Percentiles rank a stretch among this genome's conserved stretches.
These are phyloP conservation scores for Gymnorhina tibicen DNA, from an alignment of 2,113 vertebrate genomes.

Conservation along the genomic window DNA sequence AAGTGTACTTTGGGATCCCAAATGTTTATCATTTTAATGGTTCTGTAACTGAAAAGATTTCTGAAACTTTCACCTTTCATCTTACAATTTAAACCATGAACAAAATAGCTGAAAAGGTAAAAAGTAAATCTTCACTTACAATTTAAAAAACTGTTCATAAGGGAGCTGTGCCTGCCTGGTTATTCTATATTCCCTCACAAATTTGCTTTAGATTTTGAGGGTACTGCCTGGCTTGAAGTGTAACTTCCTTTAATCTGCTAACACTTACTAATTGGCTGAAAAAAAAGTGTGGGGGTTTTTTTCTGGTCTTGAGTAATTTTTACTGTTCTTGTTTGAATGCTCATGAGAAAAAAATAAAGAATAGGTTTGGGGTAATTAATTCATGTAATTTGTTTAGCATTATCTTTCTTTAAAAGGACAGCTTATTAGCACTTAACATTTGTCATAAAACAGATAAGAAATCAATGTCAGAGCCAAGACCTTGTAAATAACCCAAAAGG, in stretches of 20 bases:
- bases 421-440: conserved; percentile 46
- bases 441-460: conserved; percentile 52
- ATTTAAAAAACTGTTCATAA: neutral
- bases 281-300: rapidly evolving
- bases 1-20: conserved; percentile 58
- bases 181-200: neutral
- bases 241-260: neutral
- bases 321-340: neutral
- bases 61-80: conserved; percentile 7
- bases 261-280: neutral
- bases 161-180: neutral
- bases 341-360: neutral
- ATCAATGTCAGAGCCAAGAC: conserved; percentile 66
- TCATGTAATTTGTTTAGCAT: conserved; percentile 14
- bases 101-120: neutral
- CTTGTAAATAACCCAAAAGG: conserved; percentile 35
- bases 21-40: conserved; percentile 68
- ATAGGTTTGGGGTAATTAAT: neutral
- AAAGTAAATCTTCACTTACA: neutral
- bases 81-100: neutral
- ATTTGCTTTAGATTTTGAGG: neutral
- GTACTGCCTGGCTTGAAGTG: neutral
- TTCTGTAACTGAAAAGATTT: conserved; percentile 47
- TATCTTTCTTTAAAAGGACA: neutral
- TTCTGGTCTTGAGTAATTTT: neutral